Evolutionary conservation across 2,888 invertebrate species (phyloP), one percentile per base, ranked within the genome.

Genomic region (Troglohyphantes excavatus): DNA sequence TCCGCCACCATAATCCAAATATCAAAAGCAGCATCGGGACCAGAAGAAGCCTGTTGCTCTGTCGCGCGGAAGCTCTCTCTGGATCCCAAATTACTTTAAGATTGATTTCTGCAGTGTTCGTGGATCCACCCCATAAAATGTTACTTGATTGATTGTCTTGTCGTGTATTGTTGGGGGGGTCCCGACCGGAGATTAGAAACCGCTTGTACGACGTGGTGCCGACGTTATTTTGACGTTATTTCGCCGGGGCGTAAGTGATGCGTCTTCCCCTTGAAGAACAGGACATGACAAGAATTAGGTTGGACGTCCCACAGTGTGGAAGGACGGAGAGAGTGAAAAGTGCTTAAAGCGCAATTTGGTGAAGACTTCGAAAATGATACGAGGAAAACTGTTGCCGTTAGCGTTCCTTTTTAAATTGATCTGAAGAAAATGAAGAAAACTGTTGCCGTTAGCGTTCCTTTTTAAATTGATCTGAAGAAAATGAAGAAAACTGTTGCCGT

Each of bases 61-160:
- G 19, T 13, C 11, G 39, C n/a, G n/a, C n/a, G n/a, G n/a, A 70
- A 43, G 39, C 59, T 23, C 53, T 73, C 19, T 73, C 13, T n/a
- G 53, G 26, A 17, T 19, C 46, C 5, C 67, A 79, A 79, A 79
- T 79, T 79, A 79, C 46, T 79, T 79, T 67, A 79, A 79, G 79
- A 79, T 79, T 67, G 79, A 67, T 70, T 81, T 46, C 67, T 79
- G 65, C 46, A 7, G n/a, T 43, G 79, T 21, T n/a, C n/a, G 19
- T 23, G 75, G 26, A 19, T 59, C 43, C 73, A 29, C 19, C 79
- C 65, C 79, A 79, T 67, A 79, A 67, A 79, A 67, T 65, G 46
- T 43, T 11, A 23, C 43, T 43, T 79, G 79, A 79, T 79, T 26
- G 79, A 79, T 79, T 65, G 79, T 46, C 65, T 26, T 67, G 79